Percentiles rank a stretch among this genome's conserved stretches.
Evolutionary conservation across 2,888 invertebrate genomes (phyloP).

Genomic region (Geotrupes spiniger): DNA sequence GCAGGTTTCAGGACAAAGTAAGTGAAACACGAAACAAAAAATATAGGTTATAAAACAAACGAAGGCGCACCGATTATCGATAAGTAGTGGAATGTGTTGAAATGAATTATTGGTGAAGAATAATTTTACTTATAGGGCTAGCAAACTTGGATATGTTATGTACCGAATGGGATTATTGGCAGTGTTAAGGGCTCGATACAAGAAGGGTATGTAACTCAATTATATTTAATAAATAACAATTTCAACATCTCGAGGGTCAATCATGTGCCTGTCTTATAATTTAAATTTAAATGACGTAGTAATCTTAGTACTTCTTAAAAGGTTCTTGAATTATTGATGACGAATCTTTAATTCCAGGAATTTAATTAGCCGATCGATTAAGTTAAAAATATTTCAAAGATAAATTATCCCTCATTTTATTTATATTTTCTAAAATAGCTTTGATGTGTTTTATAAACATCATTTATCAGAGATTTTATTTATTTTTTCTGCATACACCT

Average conservation of each 20-base stretch:
- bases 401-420: no score
- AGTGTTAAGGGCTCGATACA: slow-evolving; percentile 78
- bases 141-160: slow-evolving; percentile 83
- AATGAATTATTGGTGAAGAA: neutral
- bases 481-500: neutral
- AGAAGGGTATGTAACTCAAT: slow-evolving; percentile 63
- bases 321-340: no score
- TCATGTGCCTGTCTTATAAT: no score
- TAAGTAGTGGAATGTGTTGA: neutral
- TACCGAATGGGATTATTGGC: slow-evolving; percentile 94
- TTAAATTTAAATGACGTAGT: no score
- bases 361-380: no score
- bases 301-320: no score
- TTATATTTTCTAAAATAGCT: no score
- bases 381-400: no score
- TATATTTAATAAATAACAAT: neutral
- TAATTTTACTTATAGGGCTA: slow-evolving; percentile 60
- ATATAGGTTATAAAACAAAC: slow-evolving; percentile 17
- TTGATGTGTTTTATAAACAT: no score
- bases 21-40: slow-evolving; percentile 36
- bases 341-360: no score
- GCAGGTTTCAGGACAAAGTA: slow-evolving; percentile 83
- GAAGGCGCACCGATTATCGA: neutral
- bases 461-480: neutral
- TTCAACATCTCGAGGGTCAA: no score